Evolutionary conservation across 1,140 invertebrate genomes (phyloP), one percentile per base, ranked within the genome.

Genomic region (Ruditapes philippinarum): DNA sequence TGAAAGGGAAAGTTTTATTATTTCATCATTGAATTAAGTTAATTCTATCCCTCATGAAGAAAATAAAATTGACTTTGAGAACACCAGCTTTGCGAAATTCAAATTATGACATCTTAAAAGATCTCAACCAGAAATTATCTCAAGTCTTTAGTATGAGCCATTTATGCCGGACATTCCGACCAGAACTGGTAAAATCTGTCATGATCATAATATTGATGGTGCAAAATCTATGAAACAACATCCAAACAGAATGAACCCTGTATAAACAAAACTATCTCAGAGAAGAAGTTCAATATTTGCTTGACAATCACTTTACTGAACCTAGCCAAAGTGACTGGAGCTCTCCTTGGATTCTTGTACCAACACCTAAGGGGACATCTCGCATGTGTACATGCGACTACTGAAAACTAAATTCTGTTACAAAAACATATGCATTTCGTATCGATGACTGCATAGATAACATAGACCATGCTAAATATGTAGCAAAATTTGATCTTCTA

Each of bases 181-280:
- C 1, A 12, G 42, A 42, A 87, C 54, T 51, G 12, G 33, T 38
- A 38, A 31, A 33, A 49, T 78, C 12, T 51, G 14, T 36, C 89
- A 82, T 90, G 84, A 90, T 88, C 38, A 76, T 22, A 73, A 78
- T 49, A 40, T 90, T n/a, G 65, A 54, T 22, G 79, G 36, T n/a
- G 25, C 60, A n/a, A 62, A 22, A 62, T 68, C 65, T 5, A 36
- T 91, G 0, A 92, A 89, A 84, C 88, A 92, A 54, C 88, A 89
- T 60, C 89, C 88, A 11, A 89, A 92, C 51, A 74, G 88, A 38
- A 57, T 90, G 31, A 90, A 91, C 70, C 83, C 88, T n/a, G 0
- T 93, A 80, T 96, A 96, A 93, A 88, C 33, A 84, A 95, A 76
- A 95, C 96, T 88, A 92, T 93, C 28, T 83, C 93, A 57, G 80